Percentiles rank a stretch among this genome's conserved stretches.
Conservation (phyloP, 2,888 invertebrate species). For the Rugalucina vietnamica region DNA sequence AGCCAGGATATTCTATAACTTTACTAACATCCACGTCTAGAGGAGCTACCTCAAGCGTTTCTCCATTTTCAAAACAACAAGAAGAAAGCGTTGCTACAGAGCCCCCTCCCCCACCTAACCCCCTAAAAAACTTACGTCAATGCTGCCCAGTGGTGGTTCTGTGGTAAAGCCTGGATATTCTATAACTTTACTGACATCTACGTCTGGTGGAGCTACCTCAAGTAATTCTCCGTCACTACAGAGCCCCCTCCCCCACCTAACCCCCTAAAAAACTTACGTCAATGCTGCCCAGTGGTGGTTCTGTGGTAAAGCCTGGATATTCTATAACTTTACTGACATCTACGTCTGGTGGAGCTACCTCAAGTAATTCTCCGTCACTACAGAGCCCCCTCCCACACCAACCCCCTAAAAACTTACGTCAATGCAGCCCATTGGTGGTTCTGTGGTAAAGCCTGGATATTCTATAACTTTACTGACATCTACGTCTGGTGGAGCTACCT, state of each 20-base stretch:
- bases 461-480: slow-evolving; percentile 92
- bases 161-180: slow-evolving; percentile 97
- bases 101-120: not conserved
- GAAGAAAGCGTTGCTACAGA: not conserved
- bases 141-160: slow-evolving; percentile 87
- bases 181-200: slow-evolving; percentile 91
- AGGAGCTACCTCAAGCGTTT: slow-evolving; percentile 39
- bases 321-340: slow-evolving; percentile 92
- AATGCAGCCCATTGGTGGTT: slow-evolving; percentile 87
- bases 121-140: slow-evolving; percentile 88
- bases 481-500: slow-evolving; percentile 59
- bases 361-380: slow-evolving; percentile 28
- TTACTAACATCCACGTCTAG: slow-evolving; percentile 88
- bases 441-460: slow-evolving; percentile 95
- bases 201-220: slow-evolving; percentile 45
- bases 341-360: slow-evolving; percentile 59
- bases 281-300: slow-evolving; percentile 87
- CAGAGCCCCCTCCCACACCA: not conserved
- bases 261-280: slow-evolving; percentile 88
- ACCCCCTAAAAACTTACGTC: slow-evolving; percentile 88
- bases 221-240: slow-evolving; percentile 24
- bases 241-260: slow-evolving; percentile 74
- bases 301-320: slow-evolving; percentile 95
- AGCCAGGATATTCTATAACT: slow-evolving; percentile 95
- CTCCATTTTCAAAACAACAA: slow-evolving; percentile 44